A percentile compares a stretch with the other conserved stretches of the same genome.
Conservation (phyloP, 2,797 vertebrate genomes). For the Podarcis siculus region DNA sequence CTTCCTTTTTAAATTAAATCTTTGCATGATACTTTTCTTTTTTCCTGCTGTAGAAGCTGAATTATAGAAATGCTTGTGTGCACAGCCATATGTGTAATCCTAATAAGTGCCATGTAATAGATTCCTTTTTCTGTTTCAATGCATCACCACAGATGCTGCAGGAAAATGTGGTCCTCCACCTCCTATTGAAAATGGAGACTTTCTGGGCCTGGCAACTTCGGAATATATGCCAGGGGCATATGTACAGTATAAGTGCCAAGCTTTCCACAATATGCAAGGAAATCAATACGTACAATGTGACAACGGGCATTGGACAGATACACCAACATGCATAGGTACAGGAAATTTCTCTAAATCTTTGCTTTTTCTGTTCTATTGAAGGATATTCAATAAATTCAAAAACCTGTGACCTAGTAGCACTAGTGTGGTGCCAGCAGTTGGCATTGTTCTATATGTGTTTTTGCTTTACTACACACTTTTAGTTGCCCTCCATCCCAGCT, state of each 20-base stretch:
- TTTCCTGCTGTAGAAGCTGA: background rate
- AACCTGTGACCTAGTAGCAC: background rate
- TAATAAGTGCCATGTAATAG: background rate
- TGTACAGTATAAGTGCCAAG: background rate
- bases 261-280: background rate
- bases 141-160: background rate
- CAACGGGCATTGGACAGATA: background rate
- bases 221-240: background rate
- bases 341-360: background rate
- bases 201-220: rapidly evolving
- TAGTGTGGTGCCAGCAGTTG: background rate
- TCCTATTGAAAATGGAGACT: conserved; percentile 12
- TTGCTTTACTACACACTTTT: too few species aligned
- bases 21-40: background rate
- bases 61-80: too few species aligned
- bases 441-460: background rate
- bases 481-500: too few species aligned
- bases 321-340: background rate
- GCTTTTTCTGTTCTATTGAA: too few species aligned
- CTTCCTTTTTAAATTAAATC: background rate
- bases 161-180: background rate
- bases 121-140: background rate
- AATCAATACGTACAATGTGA: rapidly evolving
- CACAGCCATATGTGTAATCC: too few species aligned
- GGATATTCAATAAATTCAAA: background rate